A percentile compares a stretch with the other conserved stretches of the same genome.
Conservation (phyloP, 2,888 invertebrate genomes). For the Melanostoma scalare region DNA sequence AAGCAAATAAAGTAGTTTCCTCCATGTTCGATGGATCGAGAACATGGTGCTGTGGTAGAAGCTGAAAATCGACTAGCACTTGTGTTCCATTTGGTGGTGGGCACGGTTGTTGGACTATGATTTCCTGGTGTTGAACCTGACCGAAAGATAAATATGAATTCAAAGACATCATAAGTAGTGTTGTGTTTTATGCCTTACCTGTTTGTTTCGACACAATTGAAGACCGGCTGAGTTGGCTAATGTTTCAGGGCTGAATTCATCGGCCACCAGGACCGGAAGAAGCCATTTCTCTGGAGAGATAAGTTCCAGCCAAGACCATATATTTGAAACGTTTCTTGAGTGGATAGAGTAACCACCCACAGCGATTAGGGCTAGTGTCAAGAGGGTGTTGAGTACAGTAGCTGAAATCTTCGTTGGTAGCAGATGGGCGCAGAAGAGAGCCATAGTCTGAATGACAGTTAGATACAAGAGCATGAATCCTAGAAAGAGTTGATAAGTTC, state of each 20-base stretch:
- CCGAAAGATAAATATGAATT: constrained; percentile 17
- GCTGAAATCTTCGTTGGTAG: constrained; percentile 87
- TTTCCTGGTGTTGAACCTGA: constrained; percentile 92
- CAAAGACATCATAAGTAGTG: background rate
- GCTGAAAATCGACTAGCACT: constrained; percentile 84
- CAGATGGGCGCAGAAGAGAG: constrained; percentile 87
- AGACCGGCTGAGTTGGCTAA: constrained; percentile 83
- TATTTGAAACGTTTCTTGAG: constrained; percentile 86
- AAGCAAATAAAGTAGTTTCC: constrained; percentile 84
- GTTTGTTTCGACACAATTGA: constrained; percentile 87
- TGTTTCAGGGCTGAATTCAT: constrained; percentile 87
- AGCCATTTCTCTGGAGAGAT: constrained; percentile 90
- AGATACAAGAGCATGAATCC: constrained; percentile 89
- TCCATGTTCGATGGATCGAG: constrained; percentile 83
- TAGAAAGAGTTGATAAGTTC: constrained; percentile 78
- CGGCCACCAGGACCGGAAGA: constrained; percentile 85
- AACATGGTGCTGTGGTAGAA: constrained; percentile 83
- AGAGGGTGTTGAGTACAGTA: constrained; percentile 84
- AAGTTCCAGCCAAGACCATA: constrained; percentile 87
- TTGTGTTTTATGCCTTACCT: constrained; percentile 82
- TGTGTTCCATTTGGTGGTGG: constrained; percentile 91
- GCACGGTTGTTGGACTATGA: constrained; percentile 92
- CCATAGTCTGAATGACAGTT: constrained; percentile 87
- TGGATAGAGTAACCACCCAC: constrained; percentile 88
- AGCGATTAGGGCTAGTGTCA: constrained; percentile 85